Percentiles rank a stretch among this genome's conserved stretches.
phyloP scores from a whole-genome alignment of 1,140 invertebrate genomes.

The Cephus cinctus region DNA sequence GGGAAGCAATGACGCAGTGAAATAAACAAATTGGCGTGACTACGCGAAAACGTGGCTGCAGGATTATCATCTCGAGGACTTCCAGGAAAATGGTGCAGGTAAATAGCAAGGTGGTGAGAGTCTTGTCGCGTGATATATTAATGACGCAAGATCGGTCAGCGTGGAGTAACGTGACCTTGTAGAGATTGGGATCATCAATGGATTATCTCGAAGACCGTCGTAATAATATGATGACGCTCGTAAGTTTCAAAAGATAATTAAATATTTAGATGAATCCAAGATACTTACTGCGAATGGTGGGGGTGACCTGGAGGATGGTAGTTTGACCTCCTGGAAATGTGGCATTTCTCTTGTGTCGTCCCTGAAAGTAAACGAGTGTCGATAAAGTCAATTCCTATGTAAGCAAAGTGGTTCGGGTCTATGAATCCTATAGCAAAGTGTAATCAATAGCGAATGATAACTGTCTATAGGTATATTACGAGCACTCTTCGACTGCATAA shows the following conservation, averaged over 20 bases:
- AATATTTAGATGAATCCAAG: slow-evolving; percentile 13
- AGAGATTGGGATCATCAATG: too few species aligned
- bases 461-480: too few species aligned
- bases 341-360: slow-evolving; percentile 78
- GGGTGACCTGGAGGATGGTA: slow-evolving; percentile 54
- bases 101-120: too few species aligned
- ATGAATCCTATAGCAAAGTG: too few species aligned
- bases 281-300: slow-evolving; percentile 52
- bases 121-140: slow-evolving; percentile 5
- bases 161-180: too few species aligned
- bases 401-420: too few species aligned
- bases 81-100: too few species aligned
- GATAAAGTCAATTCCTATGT: neutral
- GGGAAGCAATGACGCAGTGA: neutral
- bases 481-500: too few species aligned
- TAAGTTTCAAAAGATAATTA: neutral
- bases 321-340: slow-evolving; percentile 77
- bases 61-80: neutral
- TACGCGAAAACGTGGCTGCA: slow-evolving; percentile 21
- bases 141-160: too few species aligned
- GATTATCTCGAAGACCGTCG: too few species aligned
- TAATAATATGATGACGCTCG: neutral
- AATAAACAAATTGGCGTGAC: slow-evolving; percentile 5
- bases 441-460: too few species aligned
- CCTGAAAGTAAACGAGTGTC: slow-evolving; percentile 54